Base-by-base conservation (phyloP, 2,888 invertebrate genomes). In the Oscheius myriophilus region DNA sequence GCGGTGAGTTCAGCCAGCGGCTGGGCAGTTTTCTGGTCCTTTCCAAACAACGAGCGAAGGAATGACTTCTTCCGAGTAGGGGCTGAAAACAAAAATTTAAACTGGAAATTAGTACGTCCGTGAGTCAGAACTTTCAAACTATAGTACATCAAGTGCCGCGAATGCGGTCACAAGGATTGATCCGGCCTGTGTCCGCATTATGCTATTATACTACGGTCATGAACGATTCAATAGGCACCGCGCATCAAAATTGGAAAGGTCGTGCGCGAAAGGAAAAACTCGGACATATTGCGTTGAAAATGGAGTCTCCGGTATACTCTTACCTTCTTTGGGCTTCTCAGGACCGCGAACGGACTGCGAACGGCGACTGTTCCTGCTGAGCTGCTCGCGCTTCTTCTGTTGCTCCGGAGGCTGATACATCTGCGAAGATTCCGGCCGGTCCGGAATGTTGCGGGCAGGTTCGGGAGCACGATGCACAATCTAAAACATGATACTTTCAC, bases 131-230 rank as follows among this genome's bases (percentile, higher is more conserved):
- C 26, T 39, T 58, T 3, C 3, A 33, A 33, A 33, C 33, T 33
- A 33, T 33, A 33, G 33, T 33, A 33, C 33, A 33, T 33, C 9
- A 33, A 33, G 33, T 3, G 4, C 33, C 33, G 21, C 33, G 46
- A 61, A 49, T 18, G 46, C 46, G 61, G 61, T 16, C 49, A 46
- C 26, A 45, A 42, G n/a, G 61, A 61, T 39, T 49, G 61, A 61
- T 61, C 61, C 61, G 49, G 39, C 46, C 61, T 46, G n/a, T 54
- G 54, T 54, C 49, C 46, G 61, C 39, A 61, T 61, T 61, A 61
- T 61, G 39, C 61, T 61, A 61, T 61, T 61, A 61, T 61, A 46
- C 49, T 61, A 45, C 61, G 61, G 61, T 61, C 61, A 61, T 61
- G 61, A 61, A 49, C 61, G 49, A 61, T 39, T 61, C 61, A 61